A percentile compares a stretch with the other conserved stretches of the same genome.
phyloP scores from a whole-genome alignment of 2,888 invertebrate genomes.

The Argyresthia albistria region DNA sequence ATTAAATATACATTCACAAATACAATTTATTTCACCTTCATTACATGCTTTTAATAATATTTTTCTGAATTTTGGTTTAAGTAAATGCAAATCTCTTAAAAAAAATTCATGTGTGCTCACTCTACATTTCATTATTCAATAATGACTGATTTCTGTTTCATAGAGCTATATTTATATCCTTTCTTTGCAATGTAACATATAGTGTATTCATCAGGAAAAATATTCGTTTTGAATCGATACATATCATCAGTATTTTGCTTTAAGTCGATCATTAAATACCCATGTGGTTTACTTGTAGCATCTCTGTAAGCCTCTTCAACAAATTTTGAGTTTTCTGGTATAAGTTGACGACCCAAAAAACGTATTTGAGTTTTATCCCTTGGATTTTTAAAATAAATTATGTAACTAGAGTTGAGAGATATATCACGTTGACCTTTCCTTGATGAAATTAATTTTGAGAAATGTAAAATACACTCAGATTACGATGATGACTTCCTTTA shows the following conservation, averaged over 20 bases:
- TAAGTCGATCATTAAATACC: constrained; percentile 19
- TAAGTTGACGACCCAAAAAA: constrained; percentile 16
- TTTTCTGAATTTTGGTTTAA: constrained; percentile 15
- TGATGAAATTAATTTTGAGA: constrained; percentile 21
- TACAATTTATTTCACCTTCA: constrained; percentile 16
- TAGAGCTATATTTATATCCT: constrained; percentile 15
- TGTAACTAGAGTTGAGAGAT: constrained; percentile 16
- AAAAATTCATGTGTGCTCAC: constrained; percentile 14
- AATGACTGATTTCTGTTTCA: constrained; percentile 13
- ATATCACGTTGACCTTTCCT: constrained; percentile 17
- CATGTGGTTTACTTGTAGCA: constrained; percentile 18
- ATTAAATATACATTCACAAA: constrained; percentile 18
- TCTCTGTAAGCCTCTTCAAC: constrained; percentile 20
- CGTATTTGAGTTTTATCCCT: constrained; percentile 19
- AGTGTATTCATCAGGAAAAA: constrained; percentile 10
- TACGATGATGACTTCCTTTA: constrained; percentile 19
- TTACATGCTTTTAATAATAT: constrained; percentile 16
- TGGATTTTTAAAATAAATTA: constrained; percentile 20
- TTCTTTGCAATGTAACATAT: constrained; percentile 6
- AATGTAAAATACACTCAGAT: constrained; percentile 21
- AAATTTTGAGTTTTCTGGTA: constrained; percentile 17
- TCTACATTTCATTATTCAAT: constrained; percentile 13
- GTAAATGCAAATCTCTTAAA: constrained; percentile 11
- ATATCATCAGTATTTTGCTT: constrained; percentile 16
- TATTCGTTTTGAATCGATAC: constrained; percentile 14